Base-by-base conservation (phyloP, 2,113 vertebrate genomes). In the Excalfactoria chinensis region DNA sequence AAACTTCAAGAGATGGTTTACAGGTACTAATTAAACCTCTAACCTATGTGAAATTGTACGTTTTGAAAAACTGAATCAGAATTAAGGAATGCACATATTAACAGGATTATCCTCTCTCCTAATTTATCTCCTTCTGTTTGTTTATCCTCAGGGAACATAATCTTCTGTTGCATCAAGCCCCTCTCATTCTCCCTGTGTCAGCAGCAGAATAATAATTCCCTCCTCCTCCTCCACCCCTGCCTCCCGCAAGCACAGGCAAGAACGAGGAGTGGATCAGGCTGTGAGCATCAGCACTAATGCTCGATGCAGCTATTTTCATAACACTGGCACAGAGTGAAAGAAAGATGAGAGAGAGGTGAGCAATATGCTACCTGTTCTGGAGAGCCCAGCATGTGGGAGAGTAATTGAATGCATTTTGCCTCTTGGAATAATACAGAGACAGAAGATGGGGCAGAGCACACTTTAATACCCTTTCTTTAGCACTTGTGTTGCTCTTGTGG, bases 71-170 rank as follows among this genome's bases (percentile, higher is more conserved):
- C 72, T 46, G 83, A 81, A 93, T 71, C 81, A 94, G 91, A 96
- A 96, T 95, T 96, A 96, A 95, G 89, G 88, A 95, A 96, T 85
- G 89, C 82, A 96, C 89, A 91, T 95, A 96, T 95, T 96, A 95
- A 95, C 91, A 95, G 88, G 94, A 97, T 97, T 94, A 96, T 95
- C 85, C 64, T 95, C 83, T 95, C 93, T 67, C 92, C 90, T 95
- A 96, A 95, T 97, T 96, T 94, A 95, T 96, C 93, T 96, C 89
- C 95, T 96, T 95, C 92, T 96, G 89, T 97, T 96, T 96, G 94
- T 95, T 96, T 95, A 95, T 95, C 91, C 95, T 95, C 72, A 66
- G 92, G 95, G 95, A 96, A 91, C 95, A 87, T 96, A 97, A 97
- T 97, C 94, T 96, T 95, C 95, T 93, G 91, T 91, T 95, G 94